These are phyloP conservation scores for Pelosia muscerda DNA, from an alignment of 2,888 invertebrate species.

Conservation along the genomic window DNA sequence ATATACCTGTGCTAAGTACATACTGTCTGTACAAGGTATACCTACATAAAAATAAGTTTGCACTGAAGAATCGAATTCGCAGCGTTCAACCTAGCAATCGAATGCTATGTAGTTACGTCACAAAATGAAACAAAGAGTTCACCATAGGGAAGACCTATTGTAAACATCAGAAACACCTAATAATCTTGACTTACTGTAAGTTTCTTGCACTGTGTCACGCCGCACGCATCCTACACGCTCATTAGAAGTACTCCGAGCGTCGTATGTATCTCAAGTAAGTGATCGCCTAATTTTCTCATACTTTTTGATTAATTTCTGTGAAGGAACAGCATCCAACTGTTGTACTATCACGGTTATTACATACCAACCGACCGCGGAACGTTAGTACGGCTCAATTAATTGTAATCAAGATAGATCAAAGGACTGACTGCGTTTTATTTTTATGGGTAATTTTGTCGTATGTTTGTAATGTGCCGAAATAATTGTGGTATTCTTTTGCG, in stretches of 20 bases:
- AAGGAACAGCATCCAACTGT: slow-evolving; percentile 30
- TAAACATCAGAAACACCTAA: background rate
- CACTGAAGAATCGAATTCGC: no score
- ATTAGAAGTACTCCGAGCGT: slow-evolving; percentile 61
- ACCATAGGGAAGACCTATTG: no score
- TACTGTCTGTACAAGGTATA: no score
- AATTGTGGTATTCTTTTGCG: background rate
- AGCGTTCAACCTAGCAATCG: no score
- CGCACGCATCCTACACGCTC: slow-evolving; percentile 61
- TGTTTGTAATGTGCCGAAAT: slow-evolving; percentile 14
- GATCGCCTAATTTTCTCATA: slow-evolving; percentile 48
- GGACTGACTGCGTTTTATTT: slow-evolving; percentile 18
- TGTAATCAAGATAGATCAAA: slow-evolving; percentile 36
- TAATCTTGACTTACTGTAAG: slow-evolving; percentile 19
- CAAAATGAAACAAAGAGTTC: no score
- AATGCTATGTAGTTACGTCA: no score
- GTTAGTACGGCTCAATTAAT: slow-evolving; percentile 28
- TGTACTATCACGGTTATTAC: slow-evolving; percentile 69
- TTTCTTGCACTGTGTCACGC: slow-evolving; percentile 6
- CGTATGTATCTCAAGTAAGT: slow-evolving; percentile 41
- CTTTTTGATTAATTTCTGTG: slow-evolving; percentile 43
- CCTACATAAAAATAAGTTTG: no score
- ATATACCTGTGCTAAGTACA: no score
- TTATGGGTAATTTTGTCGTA: slow-evolving; percentile 7
- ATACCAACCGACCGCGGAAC: slow-evolving; percentile 55